Evolutionary conservation across 64 coral and sea anemone genomes (phyloP), one percentile per base, ranked within the genome.

Genomic region (Pocillopora verrucosa): DNA sequence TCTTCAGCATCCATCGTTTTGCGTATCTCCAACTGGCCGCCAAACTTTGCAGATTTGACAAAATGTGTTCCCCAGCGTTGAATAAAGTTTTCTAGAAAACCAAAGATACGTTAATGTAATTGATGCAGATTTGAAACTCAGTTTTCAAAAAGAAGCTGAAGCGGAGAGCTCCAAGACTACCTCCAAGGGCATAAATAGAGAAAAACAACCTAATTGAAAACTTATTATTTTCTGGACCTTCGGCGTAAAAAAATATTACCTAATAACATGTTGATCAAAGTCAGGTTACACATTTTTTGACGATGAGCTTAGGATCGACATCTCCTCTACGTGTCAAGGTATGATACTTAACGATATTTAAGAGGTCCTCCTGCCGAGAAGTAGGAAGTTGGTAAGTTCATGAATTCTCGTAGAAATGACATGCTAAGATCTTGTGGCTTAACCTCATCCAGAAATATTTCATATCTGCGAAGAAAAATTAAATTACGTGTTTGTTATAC

Each of bases 21-120:
- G 9, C 84, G 26, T 12, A 87, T 87, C 26, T 87, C 64, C 6
- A 87, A 62, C 9, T 87, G 84, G 10, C 84, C 84, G 1, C 84
- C 84, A 22, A 87, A 87, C 56, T 69, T 87, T 73, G 84, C 65
- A 11, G 82, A 92, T 60, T 92, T 92, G 80, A 92, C 86, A 38
- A 85, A 92, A 45, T 92, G 90, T 17, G 81, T 89, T 73, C 88
- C 88, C 88, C 88, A 89, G 11, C 88, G 88, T 17, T 79, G 77
- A 80, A 89, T 60, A 59, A 89, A 89, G 58, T 79, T 60, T 12
- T 79, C 77, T 79, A 63, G 2, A 63, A 63, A 63, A 13, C 2
- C 12, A 15, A 13, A 2, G 11, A 63, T 63, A 13, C 3, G 2
- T 2, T 13, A 17, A 63, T 63, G 1, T 63, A 15, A 7, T 15